phyloP scores from a whole-genome alignment of 2,888 invertebrate species.

The Eucera pruinosa region DNA sequence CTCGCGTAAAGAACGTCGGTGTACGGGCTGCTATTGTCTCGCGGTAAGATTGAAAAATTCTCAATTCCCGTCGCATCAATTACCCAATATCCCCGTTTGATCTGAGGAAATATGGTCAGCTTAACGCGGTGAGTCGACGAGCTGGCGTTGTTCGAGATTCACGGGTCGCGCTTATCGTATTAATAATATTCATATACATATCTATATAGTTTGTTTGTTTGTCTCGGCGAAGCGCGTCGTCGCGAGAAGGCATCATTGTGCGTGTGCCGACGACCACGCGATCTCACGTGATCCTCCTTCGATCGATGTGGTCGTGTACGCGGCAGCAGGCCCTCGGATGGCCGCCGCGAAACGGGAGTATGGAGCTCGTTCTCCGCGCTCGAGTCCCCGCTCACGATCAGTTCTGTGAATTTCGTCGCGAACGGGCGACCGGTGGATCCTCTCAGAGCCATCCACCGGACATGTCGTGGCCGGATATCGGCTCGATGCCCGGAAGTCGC shows the following conservation, averaged over 20 bases:
- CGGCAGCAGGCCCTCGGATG: too few species aligned
- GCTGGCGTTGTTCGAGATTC: conserved; percentile 33
- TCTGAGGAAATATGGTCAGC: too few species aligned
- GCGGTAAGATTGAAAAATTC: too few species aligned
- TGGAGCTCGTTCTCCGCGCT: too few species aligned
- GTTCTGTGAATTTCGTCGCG: conserved; percentile 23
- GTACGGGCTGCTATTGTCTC: too few species aligned
- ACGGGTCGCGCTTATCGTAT: conserved; percentile 51
- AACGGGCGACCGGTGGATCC: conserved; percentile 28
- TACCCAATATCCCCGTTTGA: too few species aligned
- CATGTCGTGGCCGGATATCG: conserved; percentile 90
- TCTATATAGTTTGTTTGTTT: conserved; percentile 35
- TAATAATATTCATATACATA: conserved; percentile 24
- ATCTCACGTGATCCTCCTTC: conserved; percentile 22
- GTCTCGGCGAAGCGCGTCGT: conserved; percentile 61
- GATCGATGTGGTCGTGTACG: too few species aligned
- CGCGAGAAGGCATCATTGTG: conserved; percentile 80
- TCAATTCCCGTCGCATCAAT: too few species aligned
- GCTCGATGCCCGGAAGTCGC: conserved; percentile 90
- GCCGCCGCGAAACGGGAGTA: too few species aligned
- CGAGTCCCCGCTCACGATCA: conserved; percentile 1
- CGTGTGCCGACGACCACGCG: conserved; percentile 72
- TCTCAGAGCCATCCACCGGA: conserved; percentile 89
- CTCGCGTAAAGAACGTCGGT: too few species aligned
- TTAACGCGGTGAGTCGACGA: conserved; percentile 53